Percentiles rank a stretch among this genome's conserved stretches.
Evolutionary conservation across 2,797 vertebrate species (phyloP).

Genomic region (Clarias laeviceps): DNA sequence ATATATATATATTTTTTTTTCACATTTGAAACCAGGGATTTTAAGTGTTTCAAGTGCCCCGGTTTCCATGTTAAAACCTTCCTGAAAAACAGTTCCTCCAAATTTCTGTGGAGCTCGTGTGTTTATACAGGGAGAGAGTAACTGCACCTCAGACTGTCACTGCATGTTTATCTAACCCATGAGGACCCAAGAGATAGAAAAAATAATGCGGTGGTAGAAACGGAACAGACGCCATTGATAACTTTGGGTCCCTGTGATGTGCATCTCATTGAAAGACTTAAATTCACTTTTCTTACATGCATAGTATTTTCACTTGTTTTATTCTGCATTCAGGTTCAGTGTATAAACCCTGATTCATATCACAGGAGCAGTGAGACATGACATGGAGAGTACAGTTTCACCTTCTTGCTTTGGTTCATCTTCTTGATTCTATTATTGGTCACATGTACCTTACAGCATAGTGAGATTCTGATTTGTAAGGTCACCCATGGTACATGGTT

Average conservation of each 20-base stretch:
- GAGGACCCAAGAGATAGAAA: background rate
- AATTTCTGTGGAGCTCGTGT: slow-evolving; percentile 34
- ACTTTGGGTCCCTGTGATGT: background rate
- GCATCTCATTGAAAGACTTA: background rate
- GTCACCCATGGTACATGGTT: too few species aligned
- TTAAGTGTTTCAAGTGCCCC: slow-evolving; percentile 10
- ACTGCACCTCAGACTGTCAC: background rate
- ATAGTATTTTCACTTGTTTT: background rate
- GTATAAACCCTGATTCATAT: background rate
- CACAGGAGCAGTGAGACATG: background rate
- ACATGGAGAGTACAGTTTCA: background rate
- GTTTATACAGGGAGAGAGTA: slow-evolving; percentile 22
- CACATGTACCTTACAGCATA: too few species aligned
- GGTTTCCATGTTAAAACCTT: background rate
- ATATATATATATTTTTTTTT: background rate
- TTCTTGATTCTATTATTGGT: too few species aligned
- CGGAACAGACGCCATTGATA: background rate
- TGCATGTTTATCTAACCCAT: background rate
- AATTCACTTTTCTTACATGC: background rate
- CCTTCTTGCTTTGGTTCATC: background rate
- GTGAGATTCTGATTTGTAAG: too few species aligned
- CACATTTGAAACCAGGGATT: background rate
- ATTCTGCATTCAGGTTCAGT: background rate
- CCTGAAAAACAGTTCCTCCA: slow-evolving; percentile 41
- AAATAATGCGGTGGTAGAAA: background rate